These are phyloP conservation scores for Loripinus fragilis DNA, from an alignment of 2,888 invertebrate genomes.

Conservation along the genomic window DNA sequence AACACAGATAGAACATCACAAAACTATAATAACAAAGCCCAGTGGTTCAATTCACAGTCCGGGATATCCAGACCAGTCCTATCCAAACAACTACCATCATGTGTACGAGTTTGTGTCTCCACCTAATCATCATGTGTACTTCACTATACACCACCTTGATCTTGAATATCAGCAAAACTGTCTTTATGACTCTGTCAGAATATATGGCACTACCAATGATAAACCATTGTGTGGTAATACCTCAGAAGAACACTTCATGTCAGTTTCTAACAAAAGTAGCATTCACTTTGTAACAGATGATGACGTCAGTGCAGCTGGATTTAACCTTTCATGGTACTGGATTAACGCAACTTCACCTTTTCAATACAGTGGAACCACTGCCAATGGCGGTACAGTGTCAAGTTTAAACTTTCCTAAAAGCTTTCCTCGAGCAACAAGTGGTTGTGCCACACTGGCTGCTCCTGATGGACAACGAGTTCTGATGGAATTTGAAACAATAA, in stretches of 20 bases:
- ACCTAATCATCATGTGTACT: neutral
- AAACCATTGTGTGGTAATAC: neutral
- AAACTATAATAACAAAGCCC: neutral
- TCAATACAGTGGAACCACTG: neutral
- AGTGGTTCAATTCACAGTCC: neutral
- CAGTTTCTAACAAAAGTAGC: neutral
- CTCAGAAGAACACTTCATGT: neutral
- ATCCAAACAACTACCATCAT: neutral
- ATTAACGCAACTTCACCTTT: neutral
- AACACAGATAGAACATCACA: neutral
- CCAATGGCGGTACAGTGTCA: neutral
- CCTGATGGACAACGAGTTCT: neutral
- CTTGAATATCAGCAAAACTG: neutral
- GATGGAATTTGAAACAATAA: neutral
- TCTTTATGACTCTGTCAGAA: neutral
- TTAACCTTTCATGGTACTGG: neutral
- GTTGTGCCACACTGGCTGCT: neutral
- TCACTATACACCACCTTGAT: neutral
- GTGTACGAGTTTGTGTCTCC: neutral
- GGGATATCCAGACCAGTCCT: neutral
- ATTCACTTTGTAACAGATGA: neutral
- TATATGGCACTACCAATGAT: neutral
- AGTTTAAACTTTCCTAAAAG: neutral
- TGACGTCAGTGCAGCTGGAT: neutral
- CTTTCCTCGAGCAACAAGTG: neutral